A percentile compares a stretch with the other conserved stretches of the same genome.
Evolutionary conservation across 2,888 invertebrate species (phyloP).

Genomic region (Dynastes tityus): DNA sequence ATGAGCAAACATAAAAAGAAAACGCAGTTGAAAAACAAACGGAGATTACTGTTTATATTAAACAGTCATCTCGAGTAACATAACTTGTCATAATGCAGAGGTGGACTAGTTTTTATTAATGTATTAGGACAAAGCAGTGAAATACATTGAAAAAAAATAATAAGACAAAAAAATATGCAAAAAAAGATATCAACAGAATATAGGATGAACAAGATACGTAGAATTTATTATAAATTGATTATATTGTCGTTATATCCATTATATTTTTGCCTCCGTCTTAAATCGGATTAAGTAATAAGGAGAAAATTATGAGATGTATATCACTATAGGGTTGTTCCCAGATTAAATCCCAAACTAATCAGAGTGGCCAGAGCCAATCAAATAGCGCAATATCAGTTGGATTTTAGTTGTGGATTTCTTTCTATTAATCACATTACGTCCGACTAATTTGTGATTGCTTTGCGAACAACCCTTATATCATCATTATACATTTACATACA

Average conservation of each 20-base stretch:
- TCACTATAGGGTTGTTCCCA: neutral
- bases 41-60: conserved; percentile 39
- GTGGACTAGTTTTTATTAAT: conserved; percentile 13
- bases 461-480: neutral
- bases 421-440: too few species aligned
- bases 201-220: conserved; percentile 19
- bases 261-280: conserved; percentile 35
- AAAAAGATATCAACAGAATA: conserved; percentile 32
- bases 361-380: too few species aligned
- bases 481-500: neutral
- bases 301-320: neutral
- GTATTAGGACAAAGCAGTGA: conserved; percentile 35
- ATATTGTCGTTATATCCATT: neutral
- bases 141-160: conserved; percentile 13
- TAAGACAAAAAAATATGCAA: conserved; percentile 1
- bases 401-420: too few species aligned
- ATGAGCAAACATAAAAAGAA: neutral
- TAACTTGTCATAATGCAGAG: conserved; percentile 20
- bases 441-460: too few species aligned
- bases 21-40: neutral
- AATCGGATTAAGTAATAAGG: conserved; percentile 5
- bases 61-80: conserved; percentile 1
- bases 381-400: too few species aligned
- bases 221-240: conserved; percentile 24
- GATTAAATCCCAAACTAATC: too few species aligned